Percentiles rank a stretch among this genome's conserved stretches.
phyloP scores from a whole-genome alignment of 2,113 vertebrate species.

The Bungarus multicinctus region DNA sequence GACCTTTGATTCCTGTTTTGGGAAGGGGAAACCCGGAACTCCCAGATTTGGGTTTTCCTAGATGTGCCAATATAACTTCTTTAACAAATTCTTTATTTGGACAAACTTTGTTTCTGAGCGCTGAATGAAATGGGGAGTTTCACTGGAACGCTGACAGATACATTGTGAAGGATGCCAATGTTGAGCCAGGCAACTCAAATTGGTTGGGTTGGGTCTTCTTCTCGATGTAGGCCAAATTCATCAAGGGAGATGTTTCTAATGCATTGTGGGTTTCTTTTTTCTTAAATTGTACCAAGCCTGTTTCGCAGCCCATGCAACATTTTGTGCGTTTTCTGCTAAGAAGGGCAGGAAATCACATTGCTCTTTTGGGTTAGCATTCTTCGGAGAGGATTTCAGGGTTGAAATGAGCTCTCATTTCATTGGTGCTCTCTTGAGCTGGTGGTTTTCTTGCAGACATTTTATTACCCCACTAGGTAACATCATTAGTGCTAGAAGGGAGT shows the following conservation, averaged over 20 bases:
- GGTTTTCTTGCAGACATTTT: neutral
- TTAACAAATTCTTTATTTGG: too few species aligned
- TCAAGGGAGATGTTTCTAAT: neutral
- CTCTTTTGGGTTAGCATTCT: neutral
- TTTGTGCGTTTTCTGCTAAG: neutral
- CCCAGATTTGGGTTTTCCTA: too few species aligned
- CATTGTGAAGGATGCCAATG: rapidly evolving
- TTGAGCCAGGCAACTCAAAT: neutral
- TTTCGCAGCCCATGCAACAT: neutral
- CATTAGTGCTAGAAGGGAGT: too few species aligned
- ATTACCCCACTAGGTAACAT: neutral
- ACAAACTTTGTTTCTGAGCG: too few species aligned
- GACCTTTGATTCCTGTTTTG: too few species aligned
- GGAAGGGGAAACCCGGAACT: too few species aligned
- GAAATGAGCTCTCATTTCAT: too few species aligned
- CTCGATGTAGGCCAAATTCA: too few species aligned
- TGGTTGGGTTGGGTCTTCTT: neutral
- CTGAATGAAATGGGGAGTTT: too few species aligned
- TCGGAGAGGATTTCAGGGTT: neutral
- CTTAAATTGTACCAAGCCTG: neutral
- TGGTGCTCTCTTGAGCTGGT: too few species aligned
- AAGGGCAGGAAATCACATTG: neutral
- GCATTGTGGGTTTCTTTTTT: neutral
- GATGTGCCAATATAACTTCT: too few species aligned
- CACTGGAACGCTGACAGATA: too few species aligned